A percentile compares a stretch with the other conserved stretches of the same genome.
These are phyloP conservation scores for Mesitornis unicolor DNA, from an alignment of 2,113 vertebrate genomes.

Conservation along the genomic window DNA sequence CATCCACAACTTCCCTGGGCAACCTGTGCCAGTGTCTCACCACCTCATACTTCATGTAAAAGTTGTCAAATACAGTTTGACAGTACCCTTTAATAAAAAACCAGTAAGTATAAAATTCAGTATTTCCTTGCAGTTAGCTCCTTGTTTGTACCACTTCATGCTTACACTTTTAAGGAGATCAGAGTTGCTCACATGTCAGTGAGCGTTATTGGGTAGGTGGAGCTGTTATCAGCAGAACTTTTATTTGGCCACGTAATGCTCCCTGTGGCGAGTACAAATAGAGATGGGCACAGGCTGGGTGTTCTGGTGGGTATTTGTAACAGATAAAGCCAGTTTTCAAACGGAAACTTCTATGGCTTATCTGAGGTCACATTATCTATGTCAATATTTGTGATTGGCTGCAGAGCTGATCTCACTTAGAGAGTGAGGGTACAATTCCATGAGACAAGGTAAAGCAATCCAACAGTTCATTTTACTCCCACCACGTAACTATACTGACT, in stretches of 20 bases:
- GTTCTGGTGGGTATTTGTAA: background rate
- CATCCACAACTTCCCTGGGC: too few species aligned
- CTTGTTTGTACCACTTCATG: background rate
- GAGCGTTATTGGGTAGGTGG: background rate
- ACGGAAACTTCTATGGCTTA: background rate
- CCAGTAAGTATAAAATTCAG: background rate
- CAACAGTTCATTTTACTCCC: background rate
- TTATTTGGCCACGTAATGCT: accelerated
- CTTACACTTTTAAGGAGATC: background rate
- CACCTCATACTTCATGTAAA: background rate
- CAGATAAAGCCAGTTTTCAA: background rate
- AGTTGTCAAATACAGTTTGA: background rate
- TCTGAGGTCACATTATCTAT: background rate
- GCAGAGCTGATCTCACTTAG: background rate
- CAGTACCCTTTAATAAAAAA: background rate
- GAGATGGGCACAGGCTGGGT: background rate
- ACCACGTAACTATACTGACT: accelerated
- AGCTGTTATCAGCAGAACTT: background rate
- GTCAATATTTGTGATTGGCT: background rate
- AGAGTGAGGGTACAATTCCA: background rate
- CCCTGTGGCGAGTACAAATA: background rate
- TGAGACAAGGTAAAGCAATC: background rate
- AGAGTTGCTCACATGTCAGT: background rate
- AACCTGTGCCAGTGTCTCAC: too few species aligned
- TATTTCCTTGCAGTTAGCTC: background rate